Conservation (phyloP, 2,888 invertebrate species). For the Idaea dimidiata region DNA sequence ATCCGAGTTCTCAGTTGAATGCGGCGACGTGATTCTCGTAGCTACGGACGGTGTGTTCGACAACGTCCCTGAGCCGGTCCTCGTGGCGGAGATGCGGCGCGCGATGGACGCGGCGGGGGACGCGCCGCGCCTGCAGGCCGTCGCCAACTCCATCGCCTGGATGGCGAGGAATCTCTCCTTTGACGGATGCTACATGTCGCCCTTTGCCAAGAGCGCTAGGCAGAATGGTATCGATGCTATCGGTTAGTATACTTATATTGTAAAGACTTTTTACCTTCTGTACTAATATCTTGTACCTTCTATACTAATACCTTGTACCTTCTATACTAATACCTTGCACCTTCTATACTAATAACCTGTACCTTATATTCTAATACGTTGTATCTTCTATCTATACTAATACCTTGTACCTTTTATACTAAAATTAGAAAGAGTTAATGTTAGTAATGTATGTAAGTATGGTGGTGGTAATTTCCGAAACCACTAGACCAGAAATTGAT, state of each 20-base stretch:
- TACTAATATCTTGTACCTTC: no score
- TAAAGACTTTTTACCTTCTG: background rate
- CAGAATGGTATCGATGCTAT: slow-evolving; percentile 96
- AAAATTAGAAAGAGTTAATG: no score
- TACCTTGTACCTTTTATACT: no score
- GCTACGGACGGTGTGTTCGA: slow-evolving; percentile 99
- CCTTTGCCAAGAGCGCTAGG: slow-evolving; percentile 95
- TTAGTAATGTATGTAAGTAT: no score
- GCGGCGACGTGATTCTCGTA: slow-evolving; percentile 96
- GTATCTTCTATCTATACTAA: no score
- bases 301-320: no score
- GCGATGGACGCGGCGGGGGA: slow-evolving; percentile 76
- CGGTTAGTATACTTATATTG: slow-evolving; percentile 76
- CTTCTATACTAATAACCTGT: no score
- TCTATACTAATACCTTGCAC: no score
- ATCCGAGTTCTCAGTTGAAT: slow-evolving; percentile 92
- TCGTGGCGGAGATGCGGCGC: slow-evolving; percentile 91
- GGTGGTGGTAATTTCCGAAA: no score
- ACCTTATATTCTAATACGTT: no score
- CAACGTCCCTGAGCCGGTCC: slow-evolving; percentile 95
- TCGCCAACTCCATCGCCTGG: slow-evolving; percentile 96
- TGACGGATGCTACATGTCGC: slow-evolving; percentile 96
- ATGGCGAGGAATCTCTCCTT: slow-evolving; percentile 97
- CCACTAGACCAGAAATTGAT: no score
- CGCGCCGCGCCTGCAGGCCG: slow-evolving; percentile 89